Percentiles rank a stretch among this genome's conserved stretches.
Evolutionary conservation across 1,140 invertebrate genomes (phyloP).

Genomic region (Leguminivora glycinivorella): DNA sequence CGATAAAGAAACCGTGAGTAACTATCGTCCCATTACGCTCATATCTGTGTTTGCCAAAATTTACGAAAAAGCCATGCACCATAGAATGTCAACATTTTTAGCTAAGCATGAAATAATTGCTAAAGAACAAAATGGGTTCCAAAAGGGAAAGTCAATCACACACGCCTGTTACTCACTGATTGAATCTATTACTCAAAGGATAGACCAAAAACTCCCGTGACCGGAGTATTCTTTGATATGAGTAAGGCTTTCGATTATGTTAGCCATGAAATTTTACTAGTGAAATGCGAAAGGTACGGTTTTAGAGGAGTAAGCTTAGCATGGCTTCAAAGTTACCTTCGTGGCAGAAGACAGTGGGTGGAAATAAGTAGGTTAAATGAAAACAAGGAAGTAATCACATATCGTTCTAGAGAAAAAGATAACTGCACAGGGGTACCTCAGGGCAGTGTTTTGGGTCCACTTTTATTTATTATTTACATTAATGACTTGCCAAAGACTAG

Average conservation of each 20-base stretch:
- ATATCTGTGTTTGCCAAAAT: not conserved
- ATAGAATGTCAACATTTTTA: not conserved
- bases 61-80: not conserved
- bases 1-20: not conserved
- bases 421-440: constrained; percentile 22
- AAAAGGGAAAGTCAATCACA: constrained; percentile 8
- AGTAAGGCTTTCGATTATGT: constrained; percentile 34
- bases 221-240: constrained; percentile 29
- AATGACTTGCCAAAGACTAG: too few species aligned
- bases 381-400: not conserved
- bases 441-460: constrained; percentile 27
- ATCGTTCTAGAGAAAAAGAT: not conserved
- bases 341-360: constrained; percentile 14
- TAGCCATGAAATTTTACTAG: constrained; percentile 21
- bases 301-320: not conserved
- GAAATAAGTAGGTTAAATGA: constrained; percentile 8
- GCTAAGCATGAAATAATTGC: constrained; percentile 8
- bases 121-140: constrained; percentile 24
- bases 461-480: too few species aligned
- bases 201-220: constrained; percentile 15
- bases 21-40: constrained; percentile 3
- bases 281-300: constrained; percentile 9
- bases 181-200: constrained; percentile 9
- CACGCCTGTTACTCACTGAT: constrained; percentile 11
- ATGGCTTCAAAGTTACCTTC: constrained; percentile 23